Evolutionary conservation across 1,140 invertebrate genomes (phyloP), one percentile per base, ranked within the genome.

Genomic region (Zophobas atratus): DNA sequence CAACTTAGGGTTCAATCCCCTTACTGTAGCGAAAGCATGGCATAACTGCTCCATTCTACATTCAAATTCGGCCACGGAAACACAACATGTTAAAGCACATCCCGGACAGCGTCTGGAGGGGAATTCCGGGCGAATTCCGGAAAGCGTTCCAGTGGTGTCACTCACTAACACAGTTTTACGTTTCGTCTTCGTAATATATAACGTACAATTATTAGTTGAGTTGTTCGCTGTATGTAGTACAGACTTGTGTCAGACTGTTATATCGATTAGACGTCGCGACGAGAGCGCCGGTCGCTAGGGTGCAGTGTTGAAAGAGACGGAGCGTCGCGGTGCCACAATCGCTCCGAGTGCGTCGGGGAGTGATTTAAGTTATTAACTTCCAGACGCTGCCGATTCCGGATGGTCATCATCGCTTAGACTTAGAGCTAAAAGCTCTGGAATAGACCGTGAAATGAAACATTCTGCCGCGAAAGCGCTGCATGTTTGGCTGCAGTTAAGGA

Each of bases 161-260:
- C 60, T 67, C 60, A 67, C 60, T 67, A 67, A 67, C 60, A 56
- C 71, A 73, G 71, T 73, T 73, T 73, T 56, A 56, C 71, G 71
- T 73, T 73, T 73, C 71, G 71, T 73, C 56, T 73, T 43, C 71
- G 71, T 73, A 73, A 73, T 73, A 73, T 55, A 56, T 73, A 73
- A 73, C 71, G 71, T 73, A 80, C 76, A 74, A 73, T 80, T 80
- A 81, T 81, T 81, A 73, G 78, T 73, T 76, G 78, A 79, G 41
- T 77, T 72, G 76, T 80, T 80, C 81, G 73, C 75, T 81, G 79
- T 80, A 71, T 82, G 79, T 81, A 77, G 78, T 81, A 79, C 71
- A 80, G 81, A 83, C 79, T 82, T 81, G 81, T 83, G 81, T 83
- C 82, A 83, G 82, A 83, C 82, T 83, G 81, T 82, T 83, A 83